Base-by-base conservation (phyloP, 2,888 invertebrate genomes). In the Cryptocephalus primarius region DNA sequence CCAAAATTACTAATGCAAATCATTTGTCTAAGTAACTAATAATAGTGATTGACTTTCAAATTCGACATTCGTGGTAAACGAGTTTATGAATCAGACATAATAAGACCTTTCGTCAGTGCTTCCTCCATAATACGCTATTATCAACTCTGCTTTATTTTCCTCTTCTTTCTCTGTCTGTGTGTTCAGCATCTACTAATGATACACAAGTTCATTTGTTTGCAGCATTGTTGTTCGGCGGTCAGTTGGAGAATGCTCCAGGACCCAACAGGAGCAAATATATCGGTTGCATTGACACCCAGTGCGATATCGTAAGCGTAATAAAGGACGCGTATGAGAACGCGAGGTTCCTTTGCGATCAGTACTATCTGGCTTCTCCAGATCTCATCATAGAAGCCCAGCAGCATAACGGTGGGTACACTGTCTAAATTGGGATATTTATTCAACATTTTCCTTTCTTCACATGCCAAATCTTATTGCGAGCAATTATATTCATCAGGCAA, bases 241-340 rank as follows among this genome's bases (percentile, higher is more conserved):
- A 79, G 51, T 69, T 75, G 52, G 75, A 77, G 49, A 72, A 71
- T 39, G 68, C 69, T 8, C 69, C 69, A 4, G 69, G 69, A 2
- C 78, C 76, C 4, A 71, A 69, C 48, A 76, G 79, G 50, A 80
- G 82, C 39, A 78, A 87, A 42, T 95, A 96, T 67, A 87, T 99
- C 52, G 99, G 99, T 43, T 91, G 92, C 63, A 92, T 99, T 59
- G 97, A 99, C 76, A 95, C 96, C 1, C 83, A 85, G 53, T 99
- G 97, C 66, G 88, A 94, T 72, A 83, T 97, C 11, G 82, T 85
- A 32, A 80, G 82, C 39, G 93, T 97, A 4, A 88, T 97, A 14
- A 76, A 81, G 58, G 97, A 99, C 73, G 97, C 99, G 0, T 99
- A 90, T 70, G 94, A 95, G 68, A 97, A 96, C 73, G 96, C 99